Conservation (phyloP, 37 sponge, comb jelly and placozoan genomes). For the Agelas oroides region DNA sequence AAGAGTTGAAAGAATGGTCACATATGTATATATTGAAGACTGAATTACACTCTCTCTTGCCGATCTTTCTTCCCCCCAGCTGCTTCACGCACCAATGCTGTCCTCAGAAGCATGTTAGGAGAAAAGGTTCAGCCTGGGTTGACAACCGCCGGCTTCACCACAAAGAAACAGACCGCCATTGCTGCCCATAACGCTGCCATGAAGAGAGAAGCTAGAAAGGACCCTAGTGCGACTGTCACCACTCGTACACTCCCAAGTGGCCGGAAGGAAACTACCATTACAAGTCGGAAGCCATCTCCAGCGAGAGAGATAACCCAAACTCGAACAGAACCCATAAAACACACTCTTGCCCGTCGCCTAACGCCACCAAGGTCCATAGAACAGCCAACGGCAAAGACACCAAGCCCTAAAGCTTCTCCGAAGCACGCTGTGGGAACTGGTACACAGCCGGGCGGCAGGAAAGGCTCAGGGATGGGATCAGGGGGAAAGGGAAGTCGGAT, state of each 20-base stretch:
- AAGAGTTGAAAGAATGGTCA: too few species aligned
- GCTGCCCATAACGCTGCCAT: background rate
- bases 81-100: slow-evolving; percentile 65
- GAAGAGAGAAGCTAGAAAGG: background rate
- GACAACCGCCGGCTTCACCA: slow-evolving; percentile 35
- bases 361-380: background rate
- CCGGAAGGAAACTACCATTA: background rate
- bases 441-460: too few species aligned
- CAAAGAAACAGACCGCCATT: slow-evolving; percentile 28
- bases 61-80: slow-evolving; percentile 21
- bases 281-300: slow-evolving; percentile 13
- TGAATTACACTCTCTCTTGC: too few species aligned
- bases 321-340: background rate
- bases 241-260: slow-evolving; percentile 16
- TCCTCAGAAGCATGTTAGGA: slow-evolving; percentile 29
- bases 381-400: background rate
- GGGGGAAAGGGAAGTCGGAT: slow-evolving; percentile 23
- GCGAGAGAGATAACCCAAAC: background rate
- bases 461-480: too few species aligned
- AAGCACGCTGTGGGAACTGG: background rate
- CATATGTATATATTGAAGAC: too few species aligned
- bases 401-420: background rate
- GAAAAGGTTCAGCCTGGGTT: slow-evolving; percentile 23
- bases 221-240: background rate
- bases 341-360: background rate